Conservation (phyloP, 2,113 vertebrate genomes). For the Hystrix cristata region DNA sequence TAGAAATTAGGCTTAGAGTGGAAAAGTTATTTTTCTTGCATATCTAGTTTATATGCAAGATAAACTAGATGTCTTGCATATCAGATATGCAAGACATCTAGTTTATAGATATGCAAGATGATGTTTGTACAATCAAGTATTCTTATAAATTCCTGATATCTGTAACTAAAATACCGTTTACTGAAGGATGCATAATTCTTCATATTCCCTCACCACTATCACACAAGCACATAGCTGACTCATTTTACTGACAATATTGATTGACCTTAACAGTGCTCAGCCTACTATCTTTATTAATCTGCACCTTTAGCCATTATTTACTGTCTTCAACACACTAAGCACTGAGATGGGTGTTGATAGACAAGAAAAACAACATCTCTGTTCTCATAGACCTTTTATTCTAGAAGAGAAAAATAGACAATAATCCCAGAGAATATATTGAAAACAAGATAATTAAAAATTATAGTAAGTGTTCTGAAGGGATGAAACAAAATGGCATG, state of each 20-base stretch:
- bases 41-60: background rate
- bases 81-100: background rate
- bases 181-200: background rate
- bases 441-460: constrained; percentile 41
- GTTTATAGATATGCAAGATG: background rate
- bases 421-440: background rate
- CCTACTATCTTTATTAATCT: background rate
- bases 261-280: background rate
- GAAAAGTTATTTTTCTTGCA: background rate
- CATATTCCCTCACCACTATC: background rate
- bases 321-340: background rate
- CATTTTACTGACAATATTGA: background rate
- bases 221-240: background rate
- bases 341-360: background rate
- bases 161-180: background rate
- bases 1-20: constrained; percentile 9
- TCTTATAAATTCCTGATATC: background rate
- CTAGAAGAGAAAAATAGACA: background rate
- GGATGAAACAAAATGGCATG: background rate
- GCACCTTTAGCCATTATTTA: background rate
- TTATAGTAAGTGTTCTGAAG: background rate
- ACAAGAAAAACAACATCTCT: background rate
- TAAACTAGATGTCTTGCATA: too few species aligned
- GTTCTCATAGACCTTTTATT: background rate
- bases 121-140: background rate